Evolutionary conservation across 2,113 vertebrate genomes (phyloP), one percentile per base, ranked within the genome.

Genomic region (Nerophis lumbriciformis): DNA sequence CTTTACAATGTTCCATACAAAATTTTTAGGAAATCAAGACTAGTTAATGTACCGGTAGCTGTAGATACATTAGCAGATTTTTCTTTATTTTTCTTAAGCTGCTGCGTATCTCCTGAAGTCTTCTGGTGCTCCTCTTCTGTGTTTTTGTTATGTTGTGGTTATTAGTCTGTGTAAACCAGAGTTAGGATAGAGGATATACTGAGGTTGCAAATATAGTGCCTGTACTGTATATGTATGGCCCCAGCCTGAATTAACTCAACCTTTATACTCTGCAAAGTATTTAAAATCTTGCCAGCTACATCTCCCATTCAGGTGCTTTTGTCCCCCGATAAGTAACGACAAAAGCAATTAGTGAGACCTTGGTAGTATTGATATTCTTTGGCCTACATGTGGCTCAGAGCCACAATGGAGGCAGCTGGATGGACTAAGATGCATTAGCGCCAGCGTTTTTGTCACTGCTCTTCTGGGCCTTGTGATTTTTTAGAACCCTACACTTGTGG

Each of bases 401-500:
- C 35, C 55, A 66, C 37, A 52, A 62, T 6, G 48, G 56, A 57
- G 53, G 38, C 55, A 54, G 59, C 19, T 5, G 47, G 45, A 48
- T 66, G 53, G 44, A 63, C 59, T 45, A 11, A 63, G 37, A 64
- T 75, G 61, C 37, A 59, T 54, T 57, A 74, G 57, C 76, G 59
- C 70, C 73, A 72, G 70, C 4, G 48, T 69, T 69, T 63, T 67
- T 76, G 70, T 59, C 65, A 73, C 55, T 52, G 54, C 75, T 75
- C 87, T 84, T 87, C 73, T 90, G 77, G 65, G 87, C 78, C 88
- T 90, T 93, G 84, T 92, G 85, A 87, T 90, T 82, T 83, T 85
- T 73, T 92, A 99, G 97, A 98, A 85, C 95, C 95, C 80, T 99
- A 96, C 90, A 96, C 95, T 63, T 99, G 97, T 64, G 96, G 97